Evolutionary conservation across 2,797 vertebrate genomes (phyloP).

Genomic region (Calcarius lapponicus): DNA sequence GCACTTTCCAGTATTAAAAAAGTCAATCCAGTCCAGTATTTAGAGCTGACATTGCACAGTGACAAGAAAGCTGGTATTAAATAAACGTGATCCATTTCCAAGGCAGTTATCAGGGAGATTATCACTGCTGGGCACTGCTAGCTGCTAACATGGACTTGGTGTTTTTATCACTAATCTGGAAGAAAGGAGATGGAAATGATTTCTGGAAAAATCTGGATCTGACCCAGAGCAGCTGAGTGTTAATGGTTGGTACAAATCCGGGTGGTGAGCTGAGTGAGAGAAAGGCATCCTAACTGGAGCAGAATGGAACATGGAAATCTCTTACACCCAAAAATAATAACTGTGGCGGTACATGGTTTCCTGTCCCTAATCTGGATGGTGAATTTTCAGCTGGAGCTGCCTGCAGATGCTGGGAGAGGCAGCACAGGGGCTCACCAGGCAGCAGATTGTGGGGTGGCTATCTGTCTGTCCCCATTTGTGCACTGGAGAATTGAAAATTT

Average conservation of each 20-base stretch:
- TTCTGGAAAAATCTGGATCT: slow-evolving; percentile 2
- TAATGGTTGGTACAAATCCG: not conserved
- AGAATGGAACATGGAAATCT: not conserved
- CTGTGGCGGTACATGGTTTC: not conserved
- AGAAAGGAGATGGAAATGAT: slow-evolving; percentile 8
- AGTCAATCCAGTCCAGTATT: slow-evolving; percentile 29
- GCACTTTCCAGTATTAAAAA: slow-evolving; percentile 25
- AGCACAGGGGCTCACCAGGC: not conserved
- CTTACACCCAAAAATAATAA: slow-evolving; percentile 27
- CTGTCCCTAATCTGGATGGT: not conserved
- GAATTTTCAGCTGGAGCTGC: not conserved
- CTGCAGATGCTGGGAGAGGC: not conserved
- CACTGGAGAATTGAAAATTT: not conserved
- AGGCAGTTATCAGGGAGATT: slow-evolving; percentile 40
- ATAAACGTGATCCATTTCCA: slow-evolving; percentile 33
- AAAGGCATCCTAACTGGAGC: not conserved
- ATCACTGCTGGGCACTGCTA: slow-evolving; percentile 21
- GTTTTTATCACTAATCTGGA: slow-evolving; percentile 19
- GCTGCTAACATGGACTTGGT: not conserved
- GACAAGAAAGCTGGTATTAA: not conserved
- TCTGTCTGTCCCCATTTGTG: not conserved
- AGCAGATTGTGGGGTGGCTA: not conserved
- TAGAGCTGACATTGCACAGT: slow-evolving; percentile 9
- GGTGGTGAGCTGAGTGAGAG: not conserved
- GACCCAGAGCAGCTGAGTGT: not conserved